These are phyloP conservation scores for Rhadinocentrus ornatus DNA, from an alignment of 2,797 vertebrate genomes.

Conservation along the genomic window DNA sequence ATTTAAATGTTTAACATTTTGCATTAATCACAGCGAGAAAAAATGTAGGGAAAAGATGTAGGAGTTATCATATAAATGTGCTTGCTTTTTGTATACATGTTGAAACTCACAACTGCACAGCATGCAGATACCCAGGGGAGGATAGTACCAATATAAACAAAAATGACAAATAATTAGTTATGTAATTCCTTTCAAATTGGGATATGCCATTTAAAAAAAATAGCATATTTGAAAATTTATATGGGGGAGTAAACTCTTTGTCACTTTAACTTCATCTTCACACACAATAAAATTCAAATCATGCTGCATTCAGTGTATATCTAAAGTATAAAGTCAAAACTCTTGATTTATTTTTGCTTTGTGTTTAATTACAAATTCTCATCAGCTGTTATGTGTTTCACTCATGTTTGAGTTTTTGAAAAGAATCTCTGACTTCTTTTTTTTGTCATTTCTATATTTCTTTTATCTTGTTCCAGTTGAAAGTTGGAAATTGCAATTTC, in stretches of 20 bases:
- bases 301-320: background rate
- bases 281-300: background rate
- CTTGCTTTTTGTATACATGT: background rate
- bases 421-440: background rate
- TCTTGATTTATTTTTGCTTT: background rate
- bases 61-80: background rate
- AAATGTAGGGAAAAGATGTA: no score
- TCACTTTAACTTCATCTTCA: background rate
- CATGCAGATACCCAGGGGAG: background rate
- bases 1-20: conserved; percentile 28
- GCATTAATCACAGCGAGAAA: conserved; percentile 45
- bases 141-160: background rate
- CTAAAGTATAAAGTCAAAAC: background rate
- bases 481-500: background rate
- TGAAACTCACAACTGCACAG: background rate
- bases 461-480: no score
- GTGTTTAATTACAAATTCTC: background rate
- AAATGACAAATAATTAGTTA: background rate
- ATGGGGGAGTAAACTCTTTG: background rate
- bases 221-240: no score
- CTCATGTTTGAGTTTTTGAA: no score
- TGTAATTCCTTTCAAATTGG: background rate
- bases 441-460: no score
- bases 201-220: no score
- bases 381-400: no score